phyloP scores from a whole-genome alignment of 2,888 invertebrate genomes.

The Apamea sordens region DNA sequence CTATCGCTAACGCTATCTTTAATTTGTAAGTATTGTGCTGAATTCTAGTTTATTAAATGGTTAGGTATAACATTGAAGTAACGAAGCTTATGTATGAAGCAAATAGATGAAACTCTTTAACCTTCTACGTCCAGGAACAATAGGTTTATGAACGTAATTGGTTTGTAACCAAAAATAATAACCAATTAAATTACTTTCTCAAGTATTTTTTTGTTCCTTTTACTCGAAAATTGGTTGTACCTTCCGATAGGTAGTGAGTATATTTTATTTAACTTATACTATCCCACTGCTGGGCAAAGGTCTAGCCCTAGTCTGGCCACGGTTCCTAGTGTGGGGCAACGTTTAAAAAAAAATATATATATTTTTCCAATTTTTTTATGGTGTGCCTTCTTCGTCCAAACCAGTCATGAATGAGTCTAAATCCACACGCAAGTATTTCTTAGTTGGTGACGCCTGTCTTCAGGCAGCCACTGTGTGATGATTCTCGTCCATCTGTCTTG shows the following conservation, averaged over 20 bases:
- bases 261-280: background rate
- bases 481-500: background rate
- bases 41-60: conserved; percentile 8
- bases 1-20: conserved; percentile 5
- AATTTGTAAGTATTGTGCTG: conserved; percentile 35
- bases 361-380: background rate
- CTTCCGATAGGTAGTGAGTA: background rate
- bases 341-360: too few relatives aligned
- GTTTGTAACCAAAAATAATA: conserved; percentile 22
- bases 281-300: background rate
- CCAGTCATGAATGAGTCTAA: background rate
- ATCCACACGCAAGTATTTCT: background rate
- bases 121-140: background rate
- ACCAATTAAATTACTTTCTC: conserved; percentile 19
- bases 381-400: background rate
- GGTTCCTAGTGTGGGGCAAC: too few relatives aligned
- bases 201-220: background rate
- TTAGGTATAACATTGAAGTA: background rate
- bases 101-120: background rate
- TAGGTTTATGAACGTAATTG: conserved; percentile 14
- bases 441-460: background rate
- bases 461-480: background rate
- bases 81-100: background rate
- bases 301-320: too few relatives aligned
- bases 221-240: background rate